Conservation (phyloP, 2,888 invertebrate species). For the Apamea anceps region DNA sequence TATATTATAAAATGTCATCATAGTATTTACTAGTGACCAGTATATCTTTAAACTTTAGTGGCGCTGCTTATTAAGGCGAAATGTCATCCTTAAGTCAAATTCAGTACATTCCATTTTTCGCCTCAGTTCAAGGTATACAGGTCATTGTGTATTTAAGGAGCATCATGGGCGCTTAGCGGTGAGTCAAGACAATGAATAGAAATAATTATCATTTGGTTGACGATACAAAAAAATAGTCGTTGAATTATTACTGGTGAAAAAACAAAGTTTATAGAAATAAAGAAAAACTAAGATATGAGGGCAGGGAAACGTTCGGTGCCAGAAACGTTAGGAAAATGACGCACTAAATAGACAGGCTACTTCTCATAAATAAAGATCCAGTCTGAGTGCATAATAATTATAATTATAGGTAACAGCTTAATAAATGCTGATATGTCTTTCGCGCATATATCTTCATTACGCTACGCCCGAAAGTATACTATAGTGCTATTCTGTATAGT, state of each 20-base stretch:
- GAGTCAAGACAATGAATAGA: conserved; percentile 17
- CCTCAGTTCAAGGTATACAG: neutral
- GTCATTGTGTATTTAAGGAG: conserved; percentile 1
- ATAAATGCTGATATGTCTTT: neutral
- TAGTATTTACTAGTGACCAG: conserved; percentile 15
- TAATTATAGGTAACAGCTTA: neutral
- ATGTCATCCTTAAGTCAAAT: neutral
- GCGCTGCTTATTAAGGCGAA: neutral
- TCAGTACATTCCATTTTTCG: conserved; percentile 2
- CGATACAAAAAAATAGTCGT: neutral
- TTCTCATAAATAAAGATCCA: too few species aligned
- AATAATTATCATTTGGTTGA: neutral
- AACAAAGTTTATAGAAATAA: neutral
- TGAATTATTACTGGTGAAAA: neutral
- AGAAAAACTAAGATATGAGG: too few species aligned
- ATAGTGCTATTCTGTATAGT: neutral
- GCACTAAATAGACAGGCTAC: neutral
- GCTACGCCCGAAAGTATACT: neutral
- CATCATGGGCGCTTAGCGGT: conserved; percentile 3
- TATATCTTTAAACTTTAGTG: conserved; percentile 6
- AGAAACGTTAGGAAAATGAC: neutral
- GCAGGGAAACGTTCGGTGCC: too few species aligned
- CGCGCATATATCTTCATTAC: neutral
- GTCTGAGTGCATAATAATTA: neutral
- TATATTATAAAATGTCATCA: conserved; percentile 26